Conservation (phyloP, 2,888 invertebrate species). For the Oscheius sp. region DNA sequence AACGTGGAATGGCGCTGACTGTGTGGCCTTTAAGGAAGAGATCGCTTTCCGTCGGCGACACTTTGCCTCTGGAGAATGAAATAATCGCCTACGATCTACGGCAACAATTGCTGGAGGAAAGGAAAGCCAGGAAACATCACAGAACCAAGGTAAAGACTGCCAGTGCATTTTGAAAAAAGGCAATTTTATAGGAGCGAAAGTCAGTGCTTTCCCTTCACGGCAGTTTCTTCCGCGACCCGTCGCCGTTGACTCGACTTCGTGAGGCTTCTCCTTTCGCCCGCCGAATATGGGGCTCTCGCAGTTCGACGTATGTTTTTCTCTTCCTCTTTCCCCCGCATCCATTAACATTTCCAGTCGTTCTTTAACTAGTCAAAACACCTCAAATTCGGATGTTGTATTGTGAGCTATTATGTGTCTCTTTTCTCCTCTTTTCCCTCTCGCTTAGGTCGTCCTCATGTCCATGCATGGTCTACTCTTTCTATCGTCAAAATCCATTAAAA, state of each 20-base stretch:
- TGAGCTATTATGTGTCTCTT: too few species aligned
- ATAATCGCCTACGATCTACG: not conserved
- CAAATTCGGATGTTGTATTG: constrained; percentile 21
- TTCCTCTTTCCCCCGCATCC: not conserved
- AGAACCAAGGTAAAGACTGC: not conserved
- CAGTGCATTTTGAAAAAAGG: not conserved
- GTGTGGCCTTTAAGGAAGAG: constrained; percentile 56
- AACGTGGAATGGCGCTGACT: constrained; percentile 49
- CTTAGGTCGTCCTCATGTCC: too few species aligned
- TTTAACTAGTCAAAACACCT: not conserved
- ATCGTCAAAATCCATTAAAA: not conserved
- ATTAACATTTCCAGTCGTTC: constrained; percentile 8
- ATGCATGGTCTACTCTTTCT: not conserved
- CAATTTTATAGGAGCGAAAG: constrained; percentile 42
- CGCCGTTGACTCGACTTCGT: constrained; percentile 47
- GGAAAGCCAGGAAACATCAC: constrained; percentile 11
- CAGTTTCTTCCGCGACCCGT: constrained; percentile 47
- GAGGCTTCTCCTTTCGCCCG: constrained; percentile 54
- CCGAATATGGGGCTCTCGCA: constrained; percentile 42
- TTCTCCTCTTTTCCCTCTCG: too few species aligned
- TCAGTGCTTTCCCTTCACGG: constrained; percentile 42
- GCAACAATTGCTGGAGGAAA: constrained; percentile 15
- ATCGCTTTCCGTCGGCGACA: constrained; percentile 58
- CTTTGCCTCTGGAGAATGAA: constrained; percentile 29
- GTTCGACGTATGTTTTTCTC: constrained; percentile 12